Percentiles rank a stretch among this genome's conserved stretches.
Conservation (phyloP, 2,113 vertebrate species). For the Myodes glareolus region DNA sequence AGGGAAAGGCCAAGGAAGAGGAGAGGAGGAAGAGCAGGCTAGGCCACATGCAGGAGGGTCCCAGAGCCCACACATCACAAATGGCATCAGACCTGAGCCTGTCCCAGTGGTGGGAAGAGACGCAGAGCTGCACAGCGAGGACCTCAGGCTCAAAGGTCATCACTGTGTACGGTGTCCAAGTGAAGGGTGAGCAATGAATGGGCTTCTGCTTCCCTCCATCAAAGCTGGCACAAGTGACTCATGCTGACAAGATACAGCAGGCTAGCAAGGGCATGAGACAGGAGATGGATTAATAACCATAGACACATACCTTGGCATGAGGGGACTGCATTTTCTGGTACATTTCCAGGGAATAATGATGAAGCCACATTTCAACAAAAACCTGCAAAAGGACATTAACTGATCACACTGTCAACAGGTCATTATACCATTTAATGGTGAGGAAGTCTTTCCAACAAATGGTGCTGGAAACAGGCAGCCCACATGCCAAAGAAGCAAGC, state of each 20-base stretch:
- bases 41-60: background rate
- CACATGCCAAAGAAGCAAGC: background rate
- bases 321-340: conserved; percentile 99
- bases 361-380: conserved; percentile 99
- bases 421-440: background rate
- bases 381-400: conserved; percentile 86
- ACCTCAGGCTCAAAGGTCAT: background rate
- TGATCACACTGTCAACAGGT: background rate
- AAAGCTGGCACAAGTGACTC: background rate
- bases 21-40: background rate
- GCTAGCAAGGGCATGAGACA: background rate
- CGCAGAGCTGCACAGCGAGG: background rate
- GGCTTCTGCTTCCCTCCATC: background rate
- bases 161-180: background rate
- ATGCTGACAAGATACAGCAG: background rate
- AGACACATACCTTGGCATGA: conserved; percentile 93
- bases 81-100: background rate
- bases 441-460: background rate
- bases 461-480: background rate
- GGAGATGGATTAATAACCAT: background rate
- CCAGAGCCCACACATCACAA: background rate
- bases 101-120: background rate
- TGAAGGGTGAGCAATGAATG: background rate
- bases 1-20: background rate
- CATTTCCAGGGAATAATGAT: conserved; percentile 97